A percentile compares a stretch with the other conserved stretches of the same genome.
These are phyloP conservation scores for Belgica antarctica DNA, from an alignment of 2,888 invertebrate species.

Conservation along the genomic window DNA sequence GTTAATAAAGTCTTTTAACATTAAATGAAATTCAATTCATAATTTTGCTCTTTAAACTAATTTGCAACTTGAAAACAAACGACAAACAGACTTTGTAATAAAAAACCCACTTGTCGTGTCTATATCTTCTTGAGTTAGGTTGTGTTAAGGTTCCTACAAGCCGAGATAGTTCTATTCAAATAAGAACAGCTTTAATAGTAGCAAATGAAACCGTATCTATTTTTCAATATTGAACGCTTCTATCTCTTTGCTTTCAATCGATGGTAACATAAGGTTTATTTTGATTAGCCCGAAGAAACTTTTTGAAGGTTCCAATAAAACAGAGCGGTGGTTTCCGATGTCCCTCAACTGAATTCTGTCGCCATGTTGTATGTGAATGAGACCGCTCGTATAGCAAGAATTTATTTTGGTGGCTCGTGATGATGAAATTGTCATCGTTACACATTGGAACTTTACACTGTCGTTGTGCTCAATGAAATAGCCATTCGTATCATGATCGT, in stretches of 20 bases:
- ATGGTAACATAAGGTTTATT: constrained; percentile 50
- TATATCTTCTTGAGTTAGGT: no score
- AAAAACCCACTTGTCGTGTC: no score
- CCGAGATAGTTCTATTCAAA: no score
- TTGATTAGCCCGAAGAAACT: constrained; percentile 81
- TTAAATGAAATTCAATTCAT: no score
- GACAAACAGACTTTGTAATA: no score
- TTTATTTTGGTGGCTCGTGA: constrained; percentile 62
- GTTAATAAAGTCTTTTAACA: no score
- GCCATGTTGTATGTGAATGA: constrained; percentile 62
- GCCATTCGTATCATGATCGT: constrained; percentile 72
- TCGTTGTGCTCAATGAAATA: constrained; percentile 68
- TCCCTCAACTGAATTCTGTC: constrained; percentile 70
- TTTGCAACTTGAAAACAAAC: no score
- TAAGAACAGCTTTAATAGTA: no score
- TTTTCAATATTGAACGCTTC: background rate
- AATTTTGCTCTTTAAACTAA: no score
- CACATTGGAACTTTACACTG: constrained; percentile 70
- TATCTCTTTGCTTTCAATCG: background rate
- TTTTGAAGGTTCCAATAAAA: constrained; percentile 70
- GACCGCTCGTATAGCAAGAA: constrained; percentile 72
- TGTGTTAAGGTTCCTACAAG: no score
- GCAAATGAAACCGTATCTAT: no score
- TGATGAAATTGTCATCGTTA: constrained; percentile 63
- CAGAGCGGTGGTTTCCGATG: constrained; percentile 65